These are phyloP conservation scores for Mythimna pallens DNA, from an alignment of 2,888 invertebrate species.

Conservation along the genomic window DNA sequence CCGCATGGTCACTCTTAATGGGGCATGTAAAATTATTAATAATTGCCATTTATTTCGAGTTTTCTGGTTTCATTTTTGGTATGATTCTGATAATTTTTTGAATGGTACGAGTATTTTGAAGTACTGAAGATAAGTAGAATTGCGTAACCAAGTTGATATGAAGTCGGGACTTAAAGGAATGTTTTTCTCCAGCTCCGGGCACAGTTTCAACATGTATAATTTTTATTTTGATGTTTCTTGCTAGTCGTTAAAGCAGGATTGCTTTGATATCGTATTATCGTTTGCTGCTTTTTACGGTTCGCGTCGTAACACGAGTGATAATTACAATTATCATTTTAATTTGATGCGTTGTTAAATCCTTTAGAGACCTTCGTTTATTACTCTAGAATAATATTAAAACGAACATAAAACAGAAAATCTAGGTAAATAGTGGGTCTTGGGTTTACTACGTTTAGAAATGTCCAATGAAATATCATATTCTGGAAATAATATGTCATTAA, in stretches of 20 bases:
- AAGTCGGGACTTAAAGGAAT: conserved; percentile 5
- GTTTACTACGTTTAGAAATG: not conserved
- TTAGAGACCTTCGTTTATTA: not conserved
- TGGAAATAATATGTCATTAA: not conserved
- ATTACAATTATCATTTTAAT: conserved; percentile 25
- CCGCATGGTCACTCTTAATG: conserved; percentile 77
- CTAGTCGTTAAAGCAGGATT: conserved; percentile 32
- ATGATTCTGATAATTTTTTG: conserved; percentile 43
- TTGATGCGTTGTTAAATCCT: not conserved
- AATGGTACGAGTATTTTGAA: conserved; percentile 9
- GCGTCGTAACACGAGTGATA: conserved; percentile 15
- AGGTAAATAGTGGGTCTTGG: not conserved
- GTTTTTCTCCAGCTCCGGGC: conserved; percentile 23
- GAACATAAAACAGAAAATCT: not conserved
- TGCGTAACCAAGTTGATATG: conserved; percentile 22
- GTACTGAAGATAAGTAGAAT: conserved; percentile 23
- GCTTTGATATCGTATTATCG: conserved; percentile 41
- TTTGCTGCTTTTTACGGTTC: conserved; percentile 30
- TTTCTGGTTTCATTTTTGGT: conserved; percentile 45
- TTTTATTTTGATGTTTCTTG: conserved; percentile 40
- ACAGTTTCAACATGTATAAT: conserved; percentile 23
- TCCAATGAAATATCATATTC: not conserved
- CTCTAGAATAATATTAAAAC: not conserved
- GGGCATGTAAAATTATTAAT: conserved; percentile 82
- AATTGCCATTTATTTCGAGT: conserved; percentile 67